Percentiles rank a stretch among this genome's conserved stretches.
Evolutionary conservation across 2,113 vertebrate species (phyloP).

Genomic region (Eurystomus gularis): DNA sequence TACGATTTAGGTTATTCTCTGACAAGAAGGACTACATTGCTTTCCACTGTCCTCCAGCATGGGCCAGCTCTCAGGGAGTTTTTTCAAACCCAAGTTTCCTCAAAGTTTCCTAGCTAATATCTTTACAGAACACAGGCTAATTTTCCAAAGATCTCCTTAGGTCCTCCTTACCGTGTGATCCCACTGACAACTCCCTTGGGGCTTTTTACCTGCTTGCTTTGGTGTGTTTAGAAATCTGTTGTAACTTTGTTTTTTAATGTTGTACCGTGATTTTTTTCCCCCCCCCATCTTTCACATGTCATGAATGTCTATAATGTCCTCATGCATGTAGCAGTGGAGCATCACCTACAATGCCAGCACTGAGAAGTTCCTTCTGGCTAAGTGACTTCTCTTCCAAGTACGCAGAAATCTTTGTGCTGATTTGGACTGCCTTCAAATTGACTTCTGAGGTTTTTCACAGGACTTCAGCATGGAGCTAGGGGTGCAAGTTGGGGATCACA

Average conservation of each 20-base stretch:
- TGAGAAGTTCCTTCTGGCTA: neutral
- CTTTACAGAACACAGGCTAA: neutral
- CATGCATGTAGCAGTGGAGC: no score
- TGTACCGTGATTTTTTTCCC: accelerated
- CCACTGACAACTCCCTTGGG: neutral
- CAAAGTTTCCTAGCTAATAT: neutral
- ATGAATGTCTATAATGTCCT: neutral
- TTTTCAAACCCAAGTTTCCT: neutral
- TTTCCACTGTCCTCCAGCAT: neutral
- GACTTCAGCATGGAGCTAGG: neutral
- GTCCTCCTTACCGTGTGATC: neutral
- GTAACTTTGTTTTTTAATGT: neutral
- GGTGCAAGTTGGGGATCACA: neutral
- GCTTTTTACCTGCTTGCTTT: neutral
- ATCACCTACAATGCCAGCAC: neutral
- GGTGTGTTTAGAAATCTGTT: neutral
- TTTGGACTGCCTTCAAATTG: neutral
- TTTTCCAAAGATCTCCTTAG: neutral
- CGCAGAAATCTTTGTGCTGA: neutral
- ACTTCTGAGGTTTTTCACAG: neutral
- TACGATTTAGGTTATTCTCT: neutral
- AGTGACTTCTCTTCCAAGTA: neutral
- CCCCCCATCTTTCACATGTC: no score
- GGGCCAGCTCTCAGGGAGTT: neutral
- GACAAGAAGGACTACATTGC: neutral